Conservation (phyloP, 35 echinoderm and acorn worm species). For the Eucidaris tribuloides region DNA sequence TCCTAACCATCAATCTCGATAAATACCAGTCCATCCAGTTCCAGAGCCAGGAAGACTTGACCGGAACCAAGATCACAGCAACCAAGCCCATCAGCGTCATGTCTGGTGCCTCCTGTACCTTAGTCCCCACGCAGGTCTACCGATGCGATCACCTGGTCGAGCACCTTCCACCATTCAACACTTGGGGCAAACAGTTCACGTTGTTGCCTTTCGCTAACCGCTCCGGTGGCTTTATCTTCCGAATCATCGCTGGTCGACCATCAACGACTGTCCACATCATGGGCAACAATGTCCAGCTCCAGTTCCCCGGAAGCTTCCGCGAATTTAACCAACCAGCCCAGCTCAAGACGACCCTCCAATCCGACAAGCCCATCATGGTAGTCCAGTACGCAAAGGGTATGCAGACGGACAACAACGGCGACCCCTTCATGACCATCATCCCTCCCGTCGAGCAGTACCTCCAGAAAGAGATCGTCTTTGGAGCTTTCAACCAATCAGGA, state of each 20-base stretch:
- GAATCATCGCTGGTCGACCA: constrained; percentile 63
- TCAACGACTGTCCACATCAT: constrained; percentile 68
- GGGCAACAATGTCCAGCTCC: constrained; percentile 39
- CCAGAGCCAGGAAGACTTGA: constrained; percentile 68
- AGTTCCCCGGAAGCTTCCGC: constrained; percentile 51
- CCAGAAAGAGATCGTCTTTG: constrained; percentile 69
- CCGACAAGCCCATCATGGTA: constrained; percentile 72
- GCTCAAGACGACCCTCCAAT: constrained; percentile 37
- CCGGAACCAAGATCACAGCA: constrained; percentile 63
- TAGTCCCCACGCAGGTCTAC: constrained; percentile 53
- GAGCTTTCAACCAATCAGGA: constrained; percentile 63
- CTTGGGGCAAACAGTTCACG: constrained; percentile 88
- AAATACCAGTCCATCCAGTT: constrained; percentile 78
- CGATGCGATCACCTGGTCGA: constrained; percentile 93
- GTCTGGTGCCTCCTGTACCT: constrained; percentile 71
- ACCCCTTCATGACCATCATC: constrained; percentile 76
- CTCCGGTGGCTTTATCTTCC: constrained; percentile 73
- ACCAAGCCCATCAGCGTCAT: constrained; percentile 64
- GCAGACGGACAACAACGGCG: constrained; percentile 71
- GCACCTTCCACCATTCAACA: constrained; percentile 72
- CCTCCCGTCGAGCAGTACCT: constrained; percentile 88
- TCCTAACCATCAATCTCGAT: constrained; percentile 43
- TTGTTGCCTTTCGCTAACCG: constrained; percentile 74
- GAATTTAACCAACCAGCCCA: constrained; percentile 74
- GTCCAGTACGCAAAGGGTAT: constrained; percentile 84